These are phyloP conservation scores for Sthenelais limicola DNA, from an alignment of 2,888 invertebrate genomes.

Conservation along the genomic window DNA sequence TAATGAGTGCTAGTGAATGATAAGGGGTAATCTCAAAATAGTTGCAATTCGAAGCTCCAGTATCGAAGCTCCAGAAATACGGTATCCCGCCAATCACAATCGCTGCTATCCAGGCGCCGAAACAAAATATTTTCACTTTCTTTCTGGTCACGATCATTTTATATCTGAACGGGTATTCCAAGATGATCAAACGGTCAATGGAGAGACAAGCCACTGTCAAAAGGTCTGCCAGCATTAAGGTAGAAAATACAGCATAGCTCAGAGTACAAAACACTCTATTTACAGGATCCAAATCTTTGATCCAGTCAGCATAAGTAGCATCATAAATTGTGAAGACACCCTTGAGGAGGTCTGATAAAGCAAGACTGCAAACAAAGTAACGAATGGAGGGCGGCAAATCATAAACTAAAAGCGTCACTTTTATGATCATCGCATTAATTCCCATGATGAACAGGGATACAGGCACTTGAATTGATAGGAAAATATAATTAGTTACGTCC, in stretches of 20 bases:
- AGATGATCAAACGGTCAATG: constrained; percentile 6
- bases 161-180: constrained; percentile 8
- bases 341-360: constrained; percentile 12
- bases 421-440: constrained; percentile 5
- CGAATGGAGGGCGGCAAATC: constrained; percentile 15
- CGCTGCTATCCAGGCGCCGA: background rate
- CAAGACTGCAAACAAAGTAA: constrained; percentile 19
- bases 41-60: background rate
- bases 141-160: constrained; percentile 5
- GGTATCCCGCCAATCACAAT: background rate
- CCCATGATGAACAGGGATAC: constrained; percentile 14
- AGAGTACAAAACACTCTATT: constrained; percentile 2
- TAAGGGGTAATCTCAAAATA: constrained; percentile 3
- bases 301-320: constrained; percentile 15
- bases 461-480: constrained; percentile 2
- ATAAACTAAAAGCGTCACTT: background rate
- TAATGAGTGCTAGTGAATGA: constrained; percentile 3
- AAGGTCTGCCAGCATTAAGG: constrained; percentile 11
- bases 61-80: constrained; percentile 2
- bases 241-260: constrained; percentile 10
- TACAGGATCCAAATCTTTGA: background rate
- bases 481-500: background rate
- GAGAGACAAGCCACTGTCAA: constrained; percentile 9
- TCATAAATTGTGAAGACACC: constrained; percentile 16
- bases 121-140: background rate